These are phyloP conservation scores for Catharus ustulatus DNA, from an alignment of 2,797 vertebrate genomes.

Conservation along the genomic window DNA sequence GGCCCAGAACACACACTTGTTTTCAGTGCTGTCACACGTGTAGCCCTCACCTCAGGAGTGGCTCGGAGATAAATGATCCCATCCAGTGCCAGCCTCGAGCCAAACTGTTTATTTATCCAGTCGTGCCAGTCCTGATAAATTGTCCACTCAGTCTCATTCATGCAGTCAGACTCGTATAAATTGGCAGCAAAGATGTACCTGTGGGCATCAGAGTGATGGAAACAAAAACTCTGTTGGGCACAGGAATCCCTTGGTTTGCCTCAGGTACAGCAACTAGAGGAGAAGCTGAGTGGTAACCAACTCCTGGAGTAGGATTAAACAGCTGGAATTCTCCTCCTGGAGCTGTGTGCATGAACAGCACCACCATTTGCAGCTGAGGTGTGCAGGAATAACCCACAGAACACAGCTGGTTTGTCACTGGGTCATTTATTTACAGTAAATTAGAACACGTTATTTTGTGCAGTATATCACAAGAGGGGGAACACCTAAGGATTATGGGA, in stretches of 20 bases:
- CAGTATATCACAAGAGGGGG: not conserved
- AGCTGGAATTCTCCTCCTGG: not conserved
- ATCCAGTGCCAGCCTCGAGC: constrained; percentile 84
- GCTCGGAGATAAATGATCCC: constrained; percentile 94
- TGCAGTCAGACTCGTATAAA: constrained; percentile 89
- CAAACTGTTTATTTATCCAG: constrained; percentile 87
- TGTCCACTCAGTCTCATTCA: constrained; percentile 93
- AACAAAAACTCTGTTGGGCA: not conserved
- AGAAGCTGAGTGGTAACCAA: not conserved
- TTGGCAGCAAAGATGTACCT: constrained; percentile 96
- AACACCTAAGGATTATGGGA: not conserved
- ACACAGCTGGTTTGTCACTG: not conserved
- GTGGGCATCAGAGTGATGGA: not conserved
- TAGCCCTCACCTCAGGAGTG: constrained; percentile 83
- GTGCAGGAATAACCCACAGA: not conserved
- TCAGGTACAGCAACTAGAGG: not conserved
- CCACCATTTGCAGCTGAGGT: not conserved
- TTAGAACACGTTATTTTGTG: not conserved
- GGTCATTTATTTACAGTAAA: not conserved
- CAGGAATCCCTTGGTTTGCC: not conserved
- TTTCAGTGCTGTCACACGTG: rapidly evolving
- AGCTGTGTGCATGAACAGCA: not conserved
- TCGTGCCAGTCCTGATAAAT: constrained; percentile 95
- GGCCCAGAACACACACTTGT: rapidly evolving
- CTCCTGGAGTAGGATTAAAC: not conserved